Evolutionary conservation across 2,888 invertebrate genomes (phyloP).

Genomic region (Teleogryllus oceanicus): DNA sequence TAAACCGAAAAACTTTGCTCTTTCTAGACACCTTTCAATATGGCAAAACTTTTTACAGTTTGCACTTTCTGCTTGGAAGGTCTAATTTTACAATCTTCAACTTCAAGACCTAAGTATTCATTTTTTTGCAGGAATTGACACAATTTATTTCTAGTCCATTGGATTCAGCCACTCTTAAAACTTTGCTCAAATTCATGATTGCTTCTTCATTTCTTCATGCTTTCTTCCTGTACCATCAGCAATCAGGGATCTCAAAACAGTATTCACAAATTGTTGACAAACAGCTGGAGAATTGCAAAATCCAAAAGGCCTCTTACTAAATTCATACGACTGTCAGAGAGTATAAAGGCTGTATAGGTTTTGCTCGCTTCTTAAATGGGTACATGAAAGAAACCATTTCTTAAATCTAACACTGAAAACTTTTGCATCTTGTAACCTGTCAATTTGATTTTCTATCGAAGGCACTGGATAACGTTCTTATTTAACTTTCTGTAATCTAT

Average conservation of each 20-base stretch:
- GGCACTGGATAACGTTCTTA: too few species aligned
- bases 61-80: not conserved
- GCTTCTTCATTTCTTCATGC: not conserved
- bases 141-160: not conserved
- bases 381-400: too few species aligned
- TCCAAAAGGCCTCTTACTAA: not conserved
- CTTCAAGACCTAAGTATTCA: not conserved
- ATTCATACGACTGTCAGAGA: not conserved
- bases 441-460: too few species aligned
- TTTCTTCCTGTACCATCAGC: not conserved
- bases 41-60: not conserved
- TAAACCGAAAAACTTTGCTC: not conserved
- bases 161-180: not conserved
- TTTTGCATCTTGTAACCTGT: too few species aligned
- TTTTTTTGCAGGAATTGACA: too few species aligned
- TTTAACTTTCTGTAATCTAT: too few species aligned
- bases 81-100: not conserved
- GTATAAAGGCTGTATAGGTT: not conserved
- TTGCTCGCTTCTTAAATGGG: too few species aligned
- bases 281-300: not conserved
- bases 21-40: not conserved
- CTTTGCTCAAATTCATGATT: not conserved
- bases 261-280: not conserved
- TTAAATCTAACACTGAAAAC: too few species aligned
- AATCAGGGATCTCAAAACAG: not conserved